phyloP scores from a whole-genome alignment of 2,888 invertebrate species.

The Leptinotarsa peninsularis region DNA sequence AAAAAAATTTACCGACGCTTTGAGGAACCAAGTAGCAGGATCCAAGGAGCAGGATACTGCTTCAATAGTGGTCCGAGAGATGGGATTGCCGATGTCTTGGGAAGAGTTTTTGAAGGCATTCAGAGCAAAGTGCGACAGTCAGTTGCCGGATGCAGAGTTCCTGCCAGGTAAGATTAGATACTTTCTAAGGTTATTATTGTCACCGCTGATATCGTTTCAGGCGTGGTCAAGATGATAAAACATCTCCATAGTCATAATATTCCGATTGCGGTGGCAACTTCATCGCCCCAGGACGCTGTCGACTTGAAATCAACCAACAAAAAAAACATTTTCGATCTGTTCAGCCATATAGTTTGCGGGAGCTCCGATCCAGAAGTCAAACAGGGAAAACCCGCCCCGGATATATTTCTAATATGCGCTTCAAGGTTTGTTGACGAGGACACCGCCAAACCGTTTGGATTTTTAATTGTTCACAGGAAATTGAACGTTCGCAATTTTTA shows the following conservation, averaged over 20 bases:
- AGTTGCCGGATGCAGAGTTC: conserved; percentile 73
- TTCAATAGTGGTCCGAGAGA: conserved; percentile 68
- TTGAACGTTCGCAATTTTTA: not conserved
- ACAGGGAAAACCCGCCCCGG: conserved; percentile 89
- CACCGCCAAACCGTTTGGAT: not conserved
- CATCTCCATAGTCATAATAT: conserved; percentile 80
- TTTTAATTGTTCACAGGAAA: not conserved
- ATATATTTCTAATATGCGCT: conserved; percentile 78
- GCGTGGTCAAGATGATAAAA: conserved; percentile 81
- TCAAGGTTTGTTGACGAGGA: conserved; percentile 49
- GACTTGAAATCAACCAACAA: conserved; percentile 76
- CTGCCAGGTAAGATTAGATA: conserved; percentile 79
- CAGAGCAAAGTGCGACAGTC: conserved; percentile 67
- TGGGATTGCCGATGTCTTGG: conserved; percentile 74
- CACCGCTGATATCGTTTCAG: conserved; percentile 64
- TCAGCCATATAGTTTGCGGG: conserved; percentile 83
- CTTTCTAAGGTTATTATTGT: not conserved
- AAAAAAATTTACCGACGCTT: conserved; percentile 80
- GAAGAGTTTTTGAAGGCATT: conserved; percentile 73
- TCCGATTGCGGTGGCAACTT: conserved; percentile 90
- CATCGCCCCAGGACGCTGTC: conserved; percentile 80
- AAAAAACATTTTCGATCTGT: conserved; percentile 75
- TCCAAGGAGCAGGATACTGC: conserved; percentile 73
- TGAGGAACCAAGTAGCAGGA: conserved; percentile 81
- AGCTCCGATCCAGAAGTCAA: conserved; percentile 87